These are phyloP conservation scores for Eulithis prunata DNA, from an alignment of 2,888 invertebrate species.

Conservation along the genomic window DNA sequence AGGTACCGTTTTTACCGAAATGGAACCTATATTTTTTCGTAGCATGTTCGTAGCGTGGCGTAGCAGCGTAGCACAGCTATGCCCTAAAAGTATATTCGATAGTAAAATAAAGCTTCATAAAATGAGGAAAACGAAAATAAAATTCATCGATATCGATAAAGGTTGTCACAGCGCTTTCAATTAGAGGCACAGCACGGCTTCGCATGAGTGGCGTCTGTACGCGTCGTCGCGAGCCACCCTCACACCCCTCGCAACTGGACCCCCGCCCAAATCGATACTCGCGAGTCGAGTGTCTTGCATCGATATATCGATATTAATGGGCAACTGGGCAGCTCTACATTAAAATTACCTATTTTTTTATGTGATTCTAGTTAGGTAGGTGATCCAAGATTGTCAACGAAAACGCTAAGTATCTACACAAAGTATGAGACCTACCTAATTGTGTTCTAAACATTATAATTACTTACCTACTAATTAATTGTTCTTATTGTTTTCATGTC, in stretches of 20 bases:
- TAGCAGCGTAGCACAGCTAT: too few relatives aligned
- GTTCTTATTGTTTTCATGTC: too few relatives aligned
- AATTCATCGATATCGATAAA: conserved; percentile 49
- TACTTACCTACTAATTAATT: too few relatives aligned
- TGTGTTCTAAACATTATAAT: too few relatives aligned
- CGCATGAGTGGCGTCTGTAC: conserved; percentile 78
- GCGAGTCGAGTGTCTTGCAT: conserved; percentile 59
- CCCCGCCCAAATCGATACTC: conserved; percentile 69
- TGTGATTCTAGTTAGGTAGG: too few relatives aligned
- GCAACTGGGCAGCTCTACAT: conserved; percentile 9
- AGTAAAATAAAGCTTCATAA: neutral
- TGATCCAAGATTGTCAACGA: too few relatives aligned
- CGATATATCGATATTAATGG: conserved; percentile 31
- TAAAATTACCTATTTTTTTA: neutral
- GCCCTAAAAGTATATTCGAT: too few relatives aligned
- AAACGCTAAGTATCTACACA: too few relatives aligned
- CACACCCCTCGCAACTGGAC: conserved; percentile 47
- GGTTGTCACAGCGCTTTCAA: conserved; percentile 67
- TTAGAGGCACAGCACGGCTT: conserved; percentile 75
- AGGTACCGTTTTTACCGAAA: too few relatives aligned
- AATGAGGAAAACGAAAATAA: conserved; percentile 2
- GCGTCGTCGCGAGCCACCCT: conserved; percentile 61
- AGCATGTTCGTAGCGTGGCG: too few relatives aligned
- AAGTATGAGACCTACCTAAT: too few relatives aligned
- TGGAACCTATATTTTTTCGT: too few relatives aligned